These are phyloP conservation scores for Thysanoteuthis rhombus DNA, from an alignment of 2,888 invertebrate species.

Conservation along the genomic window DNA sequence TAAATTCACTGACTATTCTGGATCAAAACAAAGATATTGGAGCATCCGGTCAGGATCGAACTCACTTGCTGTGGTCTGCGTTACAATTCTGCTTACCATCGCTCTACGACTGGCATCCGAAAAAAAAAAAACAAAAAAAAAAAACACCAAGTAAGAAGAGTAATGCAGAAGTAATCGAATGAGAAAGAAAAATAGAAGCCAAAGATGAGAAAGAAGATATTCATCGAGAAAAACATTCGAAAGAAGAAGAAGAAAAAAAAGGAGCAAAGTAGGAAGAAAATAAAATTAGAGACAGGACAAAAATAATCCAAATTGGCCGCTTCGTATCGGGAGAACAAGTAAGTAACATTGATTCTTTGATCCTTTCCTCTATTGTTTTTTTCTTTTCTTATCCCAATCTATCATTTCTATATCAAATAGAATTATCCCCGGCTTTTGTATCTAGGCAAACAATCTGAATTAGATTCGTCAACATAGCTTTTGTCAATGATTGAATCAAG, in stretches of 20 bases:
- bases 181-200: background rate
- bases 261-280: background rate
- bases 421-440: conserved; percentile 1
- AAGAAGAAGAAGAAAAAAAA: background rate
- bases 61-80: background rate
- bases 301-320: background rate
- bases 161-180: background rate
- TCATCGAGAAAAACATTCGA: background rate
- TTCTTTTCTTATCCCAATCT: background rate
- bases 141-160: background rate
- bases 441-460: background rate
- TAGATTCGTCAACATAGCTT: background rate
- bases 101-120: background rate
- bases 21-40: too few species aligned
- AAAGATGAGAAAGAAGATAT: too few species aligned
- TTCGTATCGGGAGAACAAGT: background rate
- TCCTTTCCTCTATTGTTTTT: background rate
- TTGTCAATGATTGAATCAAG: conserved; percentile 12
- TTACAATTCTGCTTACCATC: background rate
- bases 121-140: too few species aligned
- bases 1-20: too few species aligned
- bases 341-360: background rate
- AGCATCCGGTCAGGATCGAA: background rate
- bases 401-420: conserved; percentile 12
- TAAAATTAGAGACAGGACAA: background rate